phyloP scores from a whole-genome alignment of 2,888 invertebrate species.

The Myathropa florea region DNA sequence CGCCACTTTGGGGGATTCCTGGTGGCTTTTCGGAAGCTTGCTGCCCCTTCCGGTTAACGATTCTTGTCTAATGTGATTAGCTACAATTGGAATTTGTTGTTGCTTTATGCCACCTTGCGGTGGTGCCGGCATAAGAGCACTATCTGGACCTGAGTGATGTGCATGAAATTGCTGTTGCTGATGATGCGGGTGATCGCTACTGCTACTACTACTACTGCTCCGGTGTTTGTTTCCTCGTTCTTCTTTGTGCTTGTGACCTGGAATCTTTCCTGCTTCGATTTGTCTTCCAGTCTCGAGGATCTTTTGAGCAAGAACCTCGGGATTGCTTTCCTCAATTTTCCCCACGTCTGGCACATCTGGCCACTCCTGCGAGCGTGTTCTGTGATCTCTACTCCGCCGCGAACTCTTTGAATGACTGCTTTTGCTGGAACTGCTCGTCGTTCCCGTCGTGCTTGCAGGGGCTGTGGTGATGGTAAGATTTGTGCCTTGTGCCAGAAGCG shows the following conservation, averaged over 20 bases:
- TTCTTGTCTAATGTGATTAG: constrained; percentile 46
- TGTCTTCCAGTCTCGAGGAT: constrained; percentile 94
- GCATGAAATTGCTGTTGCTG: constrained; percentile 54
- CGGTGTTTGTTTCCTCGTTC: constrained; percentile 56
- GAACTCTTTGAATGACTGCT: constrained; percentile 80
- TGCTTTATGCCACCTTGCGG: constrained; percentile 66
- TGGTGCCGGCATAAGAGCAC: constrained; percentile 80
- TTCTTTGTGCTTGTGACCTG: constrained; percentile 71
- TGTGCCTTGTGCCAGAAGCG: constrained; percentile 78
- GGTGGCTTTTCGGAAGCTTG: constrained; percentile 72
- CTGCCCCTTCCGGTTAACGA: constrained; percentile 17
- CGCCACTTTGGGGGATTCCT: constrained; percentile 90
- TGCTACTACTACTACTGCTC: constrained; percentile 79
- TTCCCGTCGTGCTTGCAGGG: constrained; percentile 53
- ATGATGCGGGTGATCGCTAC: constrained; percentile 77
- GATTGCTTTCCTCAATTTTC: constrained; percentile 95
- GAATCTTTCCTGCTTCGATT: constrained; percentile 90
- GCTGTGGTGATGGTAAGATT: constrained; percentile 75
- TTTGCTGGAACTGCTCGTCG: constrained; percentile 72
- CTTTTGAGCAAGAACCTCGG: constrained; percentile 93
- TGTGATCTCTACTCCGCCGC: constrained; percentile 86
- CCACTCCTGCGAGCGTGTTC: constrained; percentile 94
- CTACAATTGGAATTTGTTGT: constrained; percentile 47
- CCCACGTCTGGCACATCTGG: constrained; percentile 94
- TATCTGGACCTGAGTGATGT: constrained; percentile 73